Evolutionary conservation across 2,888 invertebrate species (phyloP).

Genomic region (Myathropa florea): DNA sequence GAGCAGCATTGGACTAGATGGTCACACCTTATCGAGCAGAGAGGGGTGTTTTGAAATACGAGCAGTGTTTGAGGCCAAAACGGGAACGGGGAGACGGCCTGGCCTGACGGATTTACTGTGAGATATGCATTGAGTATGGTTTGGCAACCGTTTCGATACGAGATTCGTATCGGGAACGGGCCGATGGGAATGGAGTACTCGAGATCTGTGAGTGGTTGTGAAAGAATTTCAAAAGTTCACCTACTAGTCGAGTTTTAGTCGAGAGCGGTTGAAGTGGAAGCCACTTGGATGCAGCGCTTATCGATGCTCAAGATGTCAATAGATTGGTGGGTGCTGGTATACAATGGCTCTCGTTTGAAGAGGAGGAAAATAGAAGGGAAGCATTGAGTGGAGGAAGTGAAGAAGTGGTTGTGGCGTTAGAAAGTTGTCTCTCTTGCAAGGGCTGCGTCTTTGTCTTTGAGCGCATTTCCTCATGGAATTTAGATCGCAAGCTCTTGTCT

Average conservation of each 20-base stretch:
- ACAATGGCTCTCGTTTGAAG: too few relatives aligned
- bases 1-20: conserved; percentile 36
- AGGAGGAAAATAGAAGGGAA: too few relatives aligned
- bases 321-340: too few relatives aligned
- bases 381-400: neutral
- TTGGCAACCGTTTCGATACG: neutral
- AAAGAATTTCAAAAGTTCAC: neutral
- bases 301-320: neutral
- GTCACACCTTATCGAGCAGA: conserved; percentile 50
- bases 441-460: too few relatives aligned
- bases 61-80: neutral
- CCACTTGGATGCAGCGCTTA: neutral
- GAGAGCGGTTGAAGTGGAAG: neutral
- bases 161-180: neutral
- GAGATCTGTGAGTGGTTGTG: neutral
- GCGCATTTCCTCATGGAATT: too few relatives aligned
- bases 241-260: too few relatives aligned
- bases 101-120: neutral
- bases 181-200: neutral
- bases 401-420: neutral
- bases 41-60: conserved; percentile 7
- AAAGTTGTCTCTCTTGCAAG: neutral
- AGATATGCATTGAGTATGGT: neutral
- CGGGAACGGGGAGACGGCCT: too few relatives aligned
- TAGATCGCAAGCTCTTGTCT: too few relatives aligned